Conservation (phyloP, 2,113 vertebrate genomes). For the Origma solitaria region DNA sequence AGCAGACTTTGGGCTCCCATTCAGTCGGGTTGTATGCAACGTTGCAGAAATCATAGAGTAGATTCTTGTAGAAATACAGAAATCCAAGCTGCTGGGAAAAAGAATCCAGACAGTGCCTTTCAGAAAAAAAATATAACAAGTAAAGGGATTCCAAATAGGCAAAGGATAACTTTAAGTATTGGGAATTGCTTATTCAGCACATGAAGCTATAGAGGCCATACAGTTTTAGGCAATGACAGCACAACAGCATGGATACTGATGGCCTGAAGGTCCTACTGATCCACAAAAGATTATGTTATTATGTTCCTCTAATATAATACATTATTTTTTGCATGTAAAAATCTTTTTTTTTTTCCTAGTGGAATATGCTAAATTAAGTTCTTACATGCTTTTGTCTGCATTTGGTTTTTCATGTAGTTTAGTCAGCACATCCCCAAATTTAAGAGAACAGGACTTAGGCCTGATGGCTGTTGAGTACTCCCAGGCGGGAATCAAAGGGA, state of each 20-base stretch:
- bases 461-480: neutral
- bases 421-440: neutral
- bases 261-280: neutral
- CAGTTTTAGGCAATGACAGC: neutral
- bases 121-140: neutral
- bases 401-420: neutral
- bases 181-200: neutral
- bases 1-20: neutral
- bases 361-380: neutral
- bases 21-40: neutral
- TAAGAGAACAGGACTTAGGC: neutral
- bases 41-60: neutral
- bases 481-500: neutral
- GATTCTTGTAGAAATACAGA: neutral
- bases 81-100: neutral
- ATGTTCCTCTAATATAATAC: neutral
- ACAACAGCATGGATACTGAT: neutral
- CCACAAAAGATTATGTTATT: neutral
- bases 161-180: neutral
- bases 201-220: neutral
- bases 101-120: neutral
- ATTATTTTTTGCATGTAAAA: neutral
- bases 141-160: neutral
- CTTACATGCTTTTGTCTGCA: neutral
- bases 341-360: neutral